These are phyloP conservation scores for Hoplostethus mediterraneus DNA, from an alignment of 2,797 vertebrate genomes.

Conservation along the genomic window DNA sequence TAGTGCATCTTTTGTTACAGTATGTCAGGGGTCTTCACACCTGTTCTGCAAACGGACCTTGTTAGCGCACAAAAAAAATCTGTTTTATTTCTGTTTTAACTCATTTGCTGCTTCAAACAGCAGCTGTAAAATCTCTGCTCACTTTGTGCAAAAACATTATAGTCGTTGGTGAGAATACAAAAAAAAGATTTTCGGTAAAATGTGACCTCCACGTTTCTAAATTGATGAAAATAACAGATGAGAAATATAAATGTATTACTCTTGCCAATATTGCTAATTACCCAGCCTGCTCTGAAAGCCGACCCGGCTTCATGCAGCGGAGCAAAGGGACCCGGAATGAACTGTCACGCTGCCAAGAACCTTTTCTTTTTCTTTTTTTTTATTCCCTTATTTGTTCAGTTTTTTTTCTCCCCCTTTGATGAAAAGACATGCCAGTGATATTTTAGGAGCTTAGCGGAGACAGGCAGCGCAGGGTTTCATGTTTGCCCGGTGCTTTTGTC, in stretches of 20 bases:
- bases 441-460: conserved; percentile 70
- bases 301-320: conserved; percentile 55
- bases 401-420: conserved; percentile 53
- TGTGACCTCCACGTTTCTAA: no score
- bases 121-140: background rate
- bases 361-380: conserved; percentile 57
- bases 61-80: no score
- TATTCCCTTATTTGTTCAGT: conserved; percentile 51
- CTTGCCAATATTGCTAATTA: conserved; percentile 43
- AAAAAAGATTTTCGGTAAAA: no score
- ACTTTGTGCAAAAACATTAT: no score
- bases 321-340: conserved; percentile 63
- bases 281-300: conserved; percentile 57
- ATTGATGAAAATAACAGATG: background rate
- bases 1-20: no score
- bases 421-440: conserved; percentile 65
- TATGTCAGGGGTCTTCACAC: no score
- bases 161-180: no score
- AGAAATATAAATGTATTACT: background rate
- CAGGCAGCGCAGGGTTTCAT: conserved; percentile 71
- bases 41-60: no score
- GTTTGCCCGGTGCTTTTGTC: conserved; percentile 71
- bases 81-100: background rate
- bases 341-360: conserved; percentile 68
- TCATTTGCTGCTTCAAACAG: background rate